These are phyloP conservation scores for Dipodomys spectabilis DNA, from an alignment of 2,113 vertebrate species.

Conservation along the genomic window DNA sequence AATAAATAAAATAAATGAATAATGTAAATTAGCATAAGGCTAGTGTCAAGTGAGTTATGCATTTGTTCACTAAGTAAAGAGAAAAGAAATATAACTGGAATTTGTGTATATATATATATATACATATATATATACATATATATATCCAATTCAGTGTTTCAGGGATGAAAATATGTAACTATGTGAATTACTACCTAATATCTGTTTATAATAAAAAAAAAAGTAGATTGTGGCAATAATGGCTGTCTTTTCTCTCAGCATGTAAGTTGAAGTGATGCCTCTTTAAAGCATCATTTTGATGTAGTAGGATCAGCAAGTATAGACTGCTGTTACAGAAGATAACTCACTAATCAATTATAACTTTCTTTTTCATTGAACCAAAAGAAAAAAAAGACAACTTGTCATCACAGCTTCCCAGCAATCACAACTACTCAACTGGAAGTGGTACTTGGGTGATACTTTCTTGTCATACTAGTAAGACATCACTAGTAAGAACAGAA, in stretches of 20 bases:
- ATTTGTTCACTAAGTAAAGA: not conserved
- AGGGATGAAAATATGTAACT: slow-evolving; percentile 28
- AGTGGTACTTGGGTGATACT: not conserved
- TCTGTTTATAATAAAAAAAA: not conserved
- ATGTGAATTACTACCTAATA: slow-evolving; percentile 13
- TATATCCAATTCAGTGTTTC: not conserved
- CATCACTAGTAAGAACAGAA: slow-evolving; percentile 16
- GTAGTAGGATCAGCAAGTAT: not conserved
- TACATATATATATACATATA: not conserved
- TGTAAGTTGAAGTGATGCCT: not conserved
- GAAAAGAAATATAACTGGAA: not conserved
- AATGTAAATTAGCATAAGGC: not conserved
- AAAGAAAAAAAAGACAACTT: not conserved
- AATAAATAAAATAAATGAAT: not conserved
- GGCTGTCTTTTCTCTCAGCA: not conserved
- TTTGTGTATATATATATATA: not conserved
- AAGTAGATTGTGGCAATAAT: slow-evolving; percentile 1
- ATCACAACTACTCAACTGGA: not conserved
- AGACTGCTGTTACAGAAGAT: not conserved
- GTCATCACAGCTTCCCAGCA: not conserved
- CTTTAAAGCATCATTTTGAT: slow-evolving; percentile 22
- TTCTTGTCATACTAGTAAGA: not conserved
- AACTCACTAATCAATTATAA: not conserved
- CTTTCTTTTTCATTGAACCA: not conserved
- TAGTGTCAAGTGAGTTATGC: not conserved